Evolutionary conservation across 2,797 vertebrate genomes (phyloP).

Genomic region (Ammospiza maritima): DNA sequence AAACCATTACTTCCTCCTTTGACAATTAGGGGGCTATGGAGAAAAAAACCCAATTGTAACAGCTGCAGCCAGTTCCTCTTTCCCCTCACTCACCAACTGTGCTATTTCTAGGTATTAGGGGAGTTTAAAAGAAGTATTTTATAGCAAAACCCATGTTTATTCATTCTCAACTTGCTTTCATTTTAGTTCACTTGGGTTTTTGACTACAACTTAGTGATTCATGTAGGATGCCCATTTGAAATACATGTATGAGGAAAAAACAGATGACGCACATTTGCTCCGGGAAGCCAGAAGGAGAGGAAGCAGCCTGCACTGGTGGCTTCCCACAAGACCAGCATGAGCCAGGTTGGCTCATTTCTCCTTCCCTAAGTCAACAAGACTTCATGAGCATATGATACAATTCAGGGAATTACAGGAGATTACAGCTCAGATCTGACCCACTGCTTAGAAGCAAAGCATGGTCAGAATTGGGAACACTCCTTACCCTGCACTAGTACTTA

Average conservation of each 20-base stretch:
- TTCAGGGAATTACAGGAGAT: not conserved
- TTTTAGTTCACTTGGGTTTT: not conserved
- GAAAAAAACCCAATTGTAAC: not conserved
- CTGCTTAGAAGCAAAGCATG: not conserved
- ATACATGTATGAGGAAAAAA: fast-evolving
- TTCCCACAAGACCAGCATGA: not conserved
- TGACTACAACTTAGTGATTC: not conserved
- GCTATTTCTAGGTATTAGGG: not conserved
- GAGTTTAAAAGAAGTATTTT: not conserved
- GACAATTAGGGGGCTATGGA: not conserved
- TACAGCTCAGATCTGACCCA: not conserved
- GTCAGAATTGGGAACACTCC: fast-evolving
- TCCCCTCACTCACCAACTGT: not conserved
- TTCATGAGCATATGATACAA: fast-evolving
- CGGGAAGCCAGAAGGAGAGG: not conserved
- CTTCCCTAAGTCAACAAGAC: not conserved
- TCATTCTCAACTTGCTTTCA: not conserved
- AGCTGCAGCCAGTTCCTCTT: not conserved
- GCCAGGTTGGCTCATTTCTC: not conserved
- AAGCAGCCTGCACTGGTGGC: not conserved
- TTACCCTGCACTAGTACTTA: fast-evolving
- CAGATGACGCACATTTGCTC: not conserved
- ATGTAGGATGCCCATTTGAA: not conserved
- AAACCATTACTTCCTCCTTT: not conserved
- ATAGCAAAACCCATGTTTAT: not conserved